Evolutionary conservation across 2,888 invertebrate genomes (phyloP), one percentile per base, ranked within the genome.

Genomic region (Phasia obesa): DNA sequence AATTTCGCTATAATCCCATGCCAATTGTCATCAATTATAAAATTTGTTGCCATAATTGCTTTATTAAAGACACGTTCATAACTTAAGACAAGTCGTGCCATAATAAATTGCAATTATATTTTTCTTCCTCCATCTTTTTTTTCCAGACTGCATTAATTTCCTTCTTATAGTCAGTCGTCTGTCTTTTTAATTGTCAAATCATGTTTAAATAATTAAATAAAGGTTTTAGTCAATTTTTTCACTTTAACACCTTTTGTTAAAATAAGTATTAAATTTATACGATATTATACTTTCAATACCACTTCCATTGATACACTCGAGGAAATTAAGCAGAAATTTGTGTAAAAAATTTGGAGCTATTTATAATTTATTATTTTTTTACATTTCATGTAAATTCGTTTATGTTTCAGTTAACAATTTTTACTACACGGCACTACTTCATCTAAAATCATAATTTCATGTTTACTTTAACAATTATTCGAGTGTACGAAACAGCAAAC

Each of bases 181-280:
- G 23, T 59, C 11, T 59, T 57, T 49, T 49, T 47, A 70, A 59
- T 59, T 70, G 57, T 59, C 59, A 59, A 35, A 59, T 71, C 44
- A 71, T 49, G n/a, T 49, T 49, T 49, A 25, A 71, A 71, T 47
- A 49, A 60, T 60, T 60, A 51, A 51, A 60, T 38, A 71, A 71
- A 60, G 49, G n/a, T 71, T 60, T 38, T 59, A 60, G 2, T 23
- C 47, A 57, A 51, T 51, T 60, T 71, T 49, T 71, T 60, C 49
- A 47, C 70, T 57, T 70, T 47, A 71, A 60, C 71, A 71, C 71
- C 71, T 59, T 60, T 51, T 71, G 23, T 6, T 15, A 38, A 38
- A 38, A 38, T 13, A 38, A 38, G 38, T 38, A 13, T 11, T 5
- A 5, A 27, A 27, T 27, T 27, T 27, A 27, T 27, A 6, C 27